Percentiles rank a stretch among this genome's conserved stretches.
These are phyloP conservation scores for Leptinotarsa lineolata DNA, from an alignment of 1,140 invertebrate genomes.

Conservation along the genomic window DNA sequence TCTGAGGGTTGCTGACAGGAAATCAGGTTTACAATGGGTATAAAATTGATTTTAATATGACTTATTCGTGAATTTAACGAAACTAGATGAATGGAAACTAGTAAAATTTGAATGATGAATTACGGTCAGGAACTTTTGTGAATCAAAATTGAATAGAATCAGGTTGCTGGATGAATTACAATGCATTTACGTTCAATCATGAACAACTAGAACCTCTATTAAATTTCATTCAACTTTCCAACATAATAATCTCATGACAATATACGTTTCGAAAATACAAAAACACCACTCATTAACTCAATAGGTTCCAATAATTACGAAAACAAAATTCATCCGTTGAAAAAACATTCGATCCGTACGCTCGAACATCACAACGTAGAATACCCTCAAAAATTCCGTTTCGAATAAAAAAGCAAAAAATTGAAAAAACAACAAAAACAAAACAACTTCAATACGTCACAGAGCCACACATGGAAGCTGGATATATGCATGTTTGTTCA, in stretches of 20 bases:
- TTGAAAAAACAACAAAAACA: constrained; percentile 40
- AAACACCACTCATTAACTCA: constrained; percentile 39
- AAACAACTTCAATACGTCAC: constrained; percentile 48
- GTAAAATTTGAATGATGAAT: too few species aligned
- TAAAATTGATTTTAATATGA: too few species aligned
- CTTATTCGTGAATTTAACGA: too few species aligned
- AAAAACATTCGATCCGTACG: constrained; percentile 32
- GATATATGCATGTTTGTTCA: constrained; percentile 52
- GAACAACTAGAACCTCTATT: too few species aligned
- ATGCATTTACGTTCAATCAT: too few species aligned
- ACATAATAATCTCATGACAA: neutral
- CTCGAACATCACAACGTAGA: constrained; percentile 25
- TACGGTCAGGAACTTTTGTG: too few species aligned
- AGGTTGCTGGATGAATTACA: too few species aligned
- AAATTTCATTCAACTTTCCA: too few species aligned
- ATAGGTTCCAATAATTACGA: constrained; percentile 37
- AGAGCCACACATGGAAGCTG: constrained; percentile 38
- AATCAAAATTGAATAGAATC: too few species aligned
- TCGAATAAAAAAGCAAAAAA: constrained; percentile 36
- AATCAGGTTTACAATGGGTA: too few species aligned
- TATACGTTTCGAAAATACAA: constrained; percentile 15
- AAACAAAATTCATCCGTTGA: constrained; percentile 34
- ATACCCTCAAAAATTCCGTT: constrained; percentile 35
- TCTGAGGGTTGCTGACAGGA: too few species aligned
- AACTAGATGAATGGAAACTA: too few species aligned